These are phyloP conservation scores for Pheucticus melanocephalus DNA, from an alignment of 2,113 vertebrate genomes.

Conservation along the genomic window DNA sequence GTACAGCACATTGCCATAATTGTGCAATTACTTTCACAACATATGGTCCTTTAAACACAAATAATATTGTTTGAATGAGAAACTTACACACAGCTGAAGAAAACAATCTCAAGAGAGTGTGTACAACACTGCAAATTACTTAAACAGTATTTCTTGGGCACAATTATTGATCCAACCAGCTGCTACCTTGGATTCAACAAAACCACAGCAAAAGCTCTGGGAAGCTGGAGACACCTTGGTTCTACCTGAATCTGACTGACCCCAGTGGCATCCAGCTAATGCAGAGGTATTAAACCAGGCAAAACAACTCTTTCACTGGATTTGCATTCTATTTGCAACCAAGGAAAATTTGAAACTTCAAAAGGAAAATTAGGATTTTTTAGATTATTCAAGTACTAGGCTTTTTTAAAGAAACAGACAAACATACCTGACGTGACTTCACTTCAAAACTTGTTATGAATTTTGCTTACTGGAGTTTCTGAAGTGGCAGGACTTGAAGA, in stretches of 20 bases:
- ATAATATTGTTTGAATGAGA: not conserved
- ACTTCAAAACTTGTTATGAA: not conserved
- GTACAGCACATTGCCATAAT: not conserved
- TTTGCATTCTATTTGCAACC: not conserved
- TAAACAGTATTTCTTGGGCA: not conserved
- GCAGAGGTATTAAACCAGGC: not conserved
- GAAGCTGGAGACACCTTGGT: not conserved
- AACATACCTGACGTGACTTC: not conserved
- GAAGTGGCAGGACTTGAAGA: not conserved
- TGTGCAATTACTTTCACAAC: not conserved
- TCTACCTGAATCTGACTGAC: not conserved
- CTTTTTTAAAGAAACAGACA: not conserved
- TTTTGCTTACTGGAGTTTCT: not conserved
- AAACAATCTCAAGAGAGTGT: not conserved
- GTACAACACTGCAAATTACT: not conserved
- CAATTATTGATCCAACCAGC: not conserved
- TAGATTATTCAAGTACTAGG: not conserved
- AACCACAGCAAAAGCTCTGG: not conserved
- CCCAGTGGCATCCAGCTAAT: not conserved
- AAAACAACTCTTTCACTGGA: not conserved
- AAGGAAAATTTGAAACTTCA: not conserved
- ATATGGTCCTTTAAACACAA: not conserved
- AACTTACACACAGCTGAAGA: not conserved
- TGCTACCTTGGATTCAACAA: not conserved
- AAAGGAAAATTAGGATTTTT: not conserved